Evolutionary conservation across 2,797 vertebrate genomes (phyloP).

Genomic region (Trichosurus vulpecula): DNA sequence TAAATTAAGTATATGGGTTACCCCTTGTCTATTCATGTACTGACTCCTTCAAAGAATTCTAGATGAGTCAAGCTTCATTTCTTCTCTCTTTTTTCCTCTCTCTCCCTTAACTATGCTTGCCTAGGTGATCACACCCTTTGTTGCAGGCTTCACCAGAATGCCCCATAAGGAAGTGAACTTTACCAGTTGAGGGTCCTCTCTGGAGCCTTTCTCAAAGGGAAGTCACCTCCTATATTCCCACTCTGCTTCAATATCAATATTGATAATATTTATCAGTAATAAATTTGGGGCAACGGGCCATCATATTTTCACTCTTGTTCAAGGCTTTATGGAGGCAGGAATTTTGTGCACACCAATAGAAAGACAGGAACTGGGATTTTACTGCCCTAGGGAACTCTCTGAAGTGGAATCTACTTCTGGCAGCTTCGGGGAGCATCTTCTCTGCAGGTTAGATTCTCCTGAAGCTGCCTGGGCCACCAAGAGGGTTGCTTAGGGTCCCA

Average conservation of each 20-base stretch:
- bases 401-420: neutral
- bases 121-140: neutral
- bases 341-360: neutral
- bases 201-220: neutral
- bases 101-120: neutral
- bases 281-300: neutral
- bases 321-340: neutral
- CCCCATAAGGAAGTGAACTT: neutral
- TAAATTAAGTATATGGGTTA: neutral
- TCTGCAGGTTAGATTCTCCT: neutral
- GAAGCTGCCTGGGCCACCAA: neutral
- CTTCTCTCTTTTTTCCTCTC: neutral
- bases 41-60: conserved; percentile 59
- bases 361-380: neutral
- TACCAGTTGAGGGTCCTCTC: neutral
- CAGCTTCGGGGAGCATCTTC: neutral
- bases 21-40: neutral
- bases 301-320: neutral
- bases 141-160: neutral
- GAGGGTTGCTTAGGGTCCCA: neutral
- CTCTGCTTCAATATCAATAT: neutral
- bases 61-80: conserved; percentile 33
- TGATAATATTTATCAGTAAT: neutral
- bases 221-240: neutral
- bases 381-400: neutral